Evolutionary conservation across 2,888 invertebrate genomes (phyloP), one percentile per base, ranked within the genome.

Genomic region (Phaonia tiefii): DNA sequence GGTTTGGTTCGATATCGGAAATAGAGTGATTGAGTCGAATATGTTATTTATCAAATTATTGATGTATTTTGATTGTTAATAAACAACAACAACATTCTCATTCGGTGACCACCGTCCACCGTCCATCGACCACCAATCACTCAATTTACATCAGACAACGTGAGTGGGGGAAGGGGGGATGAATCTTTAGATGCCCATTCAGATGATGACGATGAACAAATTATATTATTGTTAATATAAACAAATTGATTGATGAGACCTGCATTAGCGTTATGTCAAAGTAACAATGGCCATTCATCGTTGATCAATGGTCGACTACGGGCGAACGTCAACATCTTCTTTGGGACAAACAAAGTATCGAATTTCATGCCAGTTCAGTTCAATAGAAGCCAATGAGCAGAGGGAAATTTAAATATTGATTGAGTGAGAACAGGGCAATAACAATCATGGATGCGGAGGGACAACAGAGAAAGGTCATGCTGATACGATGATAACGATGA

Each of bases 241-340:
- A 72, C 54, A 69, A 46, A 54, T 46, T 81, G 75, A 81, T 81
- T 75, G 81, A 81, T 81, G 80, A 71, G 70, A 70, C 51, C 54
- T 67, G 39, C 46, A 58, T 71, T 66, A 77, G 67, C 67, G 78
- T 72, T 54, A 63, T 81, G 78, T 72, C 60, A 71, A 78, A 78
- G 5, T 17, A 63, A 63, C 63, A 37, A 20, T 5, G 58, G 56
- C 49, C 8, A 5, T 58, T 66, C 49, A 66, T 74, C 69, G 25
- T 22, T 63, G 63, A 42, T 63, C 63, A 37, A 22, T 22, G 42
- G 22, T 42, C 42, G 25, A 15, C n/a, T 22, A 22, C 20, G 51
- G 51, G 20, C n/a, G 11, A 2, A n/a, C 44, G 13, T 8, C 44
- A 22, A 58, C 26, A n/a, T 60, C 3, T 20, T 37, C 1, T 17